Percentiles rank a stretch among this genome's conserved stretches.
These are phyloP conservation scores for Tychaedon coryphoeus DNA, from an alignment of 2,113 vertebrate species.

Conservation along the genomic window DNA sequence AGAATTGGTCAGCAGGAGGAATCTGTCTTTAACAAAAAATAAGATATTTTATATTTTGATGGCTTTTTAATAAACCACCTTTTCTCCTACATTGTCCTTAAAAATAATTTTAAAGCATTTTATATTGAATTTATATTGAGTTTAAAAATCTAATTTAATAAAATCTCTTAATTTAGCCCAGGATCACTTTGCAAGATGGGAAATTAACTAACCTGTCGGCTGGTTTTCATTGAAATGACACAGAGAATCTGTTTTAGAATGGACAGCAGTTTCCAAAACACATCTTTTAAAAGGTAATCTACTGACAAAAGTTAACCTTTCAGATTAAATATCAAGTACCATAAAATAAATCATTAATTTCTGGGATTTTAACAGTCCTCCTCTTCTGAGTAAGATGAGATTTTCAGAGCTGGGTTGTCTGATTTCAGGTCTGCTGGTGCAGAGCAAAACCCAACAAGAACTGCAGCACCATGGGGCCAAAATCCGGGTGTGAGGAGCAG, in stretches of 20 bases:
- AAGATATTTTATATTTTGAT: background rate
- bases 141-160: background rate
- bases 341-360: constrained; percentile 23
- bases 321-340: constrained; percentile 20
- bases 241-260: background rate
- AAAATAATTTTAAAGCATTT: background rate
- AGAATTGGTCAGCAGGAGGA: background rate
- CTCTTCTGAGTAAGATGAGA: background rate
- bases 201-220: background rate
- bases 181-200: background rate
- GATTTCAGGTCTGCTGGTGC: background rate
- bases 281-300: background rate
- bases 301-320: background rate
- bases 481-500: background rate
- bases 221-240: background rate
- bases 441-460: background rate
- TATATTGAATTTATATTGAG: background rate
- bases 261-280: background rate
- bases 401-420: background rate
- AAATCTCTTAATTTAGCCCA: background rate
- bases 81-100: background rate
- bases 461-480: constrained; percentile 16
- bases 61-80: background rate
- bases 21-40: background rate
- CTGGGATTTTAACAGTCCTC: background rate